Base-by-base conservation (phyloP, 1,140 invertebrate species). In the Tachypleus tridentatus region DNA sequence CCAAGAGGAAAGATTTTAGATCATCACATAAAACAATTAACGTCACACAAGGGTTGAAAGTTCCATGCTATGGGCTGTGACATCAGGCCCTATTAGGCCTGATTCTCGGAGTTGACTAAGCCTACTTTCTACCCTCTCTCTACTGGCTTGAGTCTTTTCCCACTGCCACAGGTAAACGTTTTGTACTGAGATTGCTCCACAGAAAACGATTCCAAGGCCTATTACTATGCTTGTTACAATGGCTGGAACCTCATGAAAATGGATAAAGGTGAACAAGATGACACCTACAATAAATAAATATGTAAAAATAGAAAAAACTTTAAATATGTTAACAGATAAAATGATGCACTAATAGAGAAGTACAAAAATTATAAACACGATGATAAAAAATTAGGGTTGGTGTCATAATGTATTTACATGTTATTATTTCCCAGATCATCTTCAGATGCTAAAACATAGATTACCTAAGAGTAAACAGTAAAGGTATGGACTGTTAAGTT, bases 161-260 rank as follows among this genome's bases (percentile, higher is more conserved):
- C 85, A 86, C 76, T 93, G 90, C 92, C 91, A 95, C 29, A 94
- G 85, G 76, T 93, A 93, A 4, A 93, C 89, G 75, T 93, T 94
- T 77, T 95, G 92, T 6, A 94, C 89, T 84, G 93, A 89, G 58
- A 90, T 89, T 72, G 89, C 88, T 65, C 91, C 89, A 76, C 91
- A 93, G 78, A 94, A 93, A 9, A 94, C 82, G 56, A 94, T 91
- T 3, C 90, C 91, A 3, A 92, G 79, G 6, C 87, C 91, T 58
- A 94, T 92, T 71, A 94, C 85, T 1, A 90, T 83, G 69, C 88
- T 91, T 4, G 90, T 91, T 11, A 93, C 85, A 65, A 94, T 89
- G 3, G 92, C 91, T 7, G 91, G 89, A 48, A 89, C 91, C 6
- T 89, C 91, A 70, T 91, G 88, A 77, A 93, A 92, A 76, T 93